A percentile compares a stretch with the other conserved stretches of the same genome.
Conservation (phyloP, 2,113 vertebrate genomes). For the Boleophthalmus pectinirostris region DNA sequence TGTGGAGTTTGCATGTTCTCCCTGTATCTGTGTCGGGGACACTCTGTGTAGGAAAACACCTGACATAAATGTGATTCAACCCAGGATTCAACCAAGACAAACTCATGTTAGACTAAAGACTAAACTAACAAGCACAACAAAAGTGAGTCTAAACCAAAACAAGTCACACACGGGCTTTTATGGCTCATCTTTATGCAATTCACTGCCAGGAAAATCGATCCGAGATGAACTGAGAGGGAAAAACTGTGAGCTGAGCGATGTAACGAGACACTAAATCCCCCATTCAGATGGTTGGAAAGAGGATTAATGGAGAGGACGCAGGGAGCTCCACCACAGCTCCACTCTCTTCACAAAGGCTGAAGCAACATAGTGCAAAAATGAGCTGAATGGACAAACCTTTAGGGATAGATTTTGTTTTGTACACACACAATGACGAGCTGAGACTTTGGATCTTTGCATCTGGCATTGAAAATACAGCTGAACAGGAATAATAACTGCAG, state of each 20-base stretch:
- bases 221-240: constrained; percentile 33
- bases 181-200: constrained; percentile 39
- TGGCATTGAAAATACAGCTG: neutral
- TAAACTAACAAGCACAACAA: neutral
- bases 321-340: neutral
- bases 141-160: neutral
- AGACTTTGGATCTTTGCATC: neutral
- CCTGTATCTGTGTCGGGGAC: too few species aligned
- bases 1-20: too few species aligned
- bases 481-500: neutral
- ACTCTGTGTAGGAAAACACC: neutral
- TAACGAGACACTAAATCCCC: constrained; percentile 49
- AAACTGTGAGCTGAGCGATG: constrained; percentile 31
- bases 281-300: constrained; percentile 35
- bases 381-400: constrained; percentile 13
- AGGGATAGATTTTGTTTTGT: constrained; percentile 1
- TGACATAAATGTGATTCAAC: neutral
- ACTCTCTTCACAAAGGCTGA: constrained; percentile 3
- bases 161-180: constrained; percentile 41
- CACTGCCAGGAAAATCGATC: constrained; percentile 48
- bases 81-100: neutral
- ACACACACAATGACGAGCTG: constrained; percentile 11
- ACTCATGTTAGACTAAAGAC: neutral
- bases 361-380: constrained; percentile 6
- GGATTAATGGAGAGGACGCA: constrained; percentile 42